phyloP scores from a whole-genome alignment of 2,888 invertebrate species.

The Baccha elongata region DNA sequence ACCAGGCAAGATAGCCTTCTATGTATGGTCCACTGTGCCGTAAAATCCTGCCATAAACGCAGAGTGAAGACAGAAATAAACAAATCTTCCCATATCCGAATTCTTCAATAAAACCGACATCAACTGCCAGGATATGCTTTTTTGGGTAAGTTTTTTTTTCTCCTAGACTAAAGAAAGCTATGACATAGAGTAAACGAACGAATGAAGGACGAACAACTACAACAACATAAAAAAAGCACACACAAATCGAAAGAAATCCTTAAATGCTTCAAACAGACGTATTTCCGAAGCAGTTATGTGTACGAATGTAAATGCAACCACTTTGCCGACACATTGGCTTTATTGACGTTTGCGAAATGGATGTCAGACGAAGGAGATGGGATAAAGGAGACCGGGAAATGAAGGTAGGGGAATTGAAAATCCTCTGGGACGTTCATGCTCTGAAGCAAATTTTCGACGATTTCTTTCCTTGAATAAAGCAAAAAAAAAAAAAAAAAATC shows the following conservation, averaged over 20 bases:
- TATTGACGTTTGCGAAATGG: slow-evolving; percentile 72
- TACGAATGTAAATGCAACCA: slow-evolving; percentile 74
- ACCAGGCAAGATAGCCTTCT: slow-evolving; percentile 25
- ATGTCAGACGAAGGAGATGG: slow-evolving; percentile 42
- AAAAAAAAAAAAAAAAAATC: slow-evolving; percentile 18
- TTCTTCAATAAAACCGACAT: slow-evolving; percentile 68
- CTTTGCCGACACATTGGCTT: slow-evolving; percentile 74
- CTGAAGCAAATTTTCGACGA: slow-evolving; percentile 40
- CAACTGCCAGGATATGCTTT: slow-evolving; percentile 41
- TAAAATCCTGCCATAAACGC: slow-evolving; percentile 71
- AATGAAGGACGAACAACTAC: background rate
- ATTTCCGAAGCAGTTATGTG: slow-evolving; percentile 72
- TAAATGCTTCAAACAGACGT: slow-evolving; percentile 72
- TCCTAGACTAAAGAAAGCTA: background rate
- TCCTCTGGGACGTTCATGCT: slow-evolving; percentile 53
- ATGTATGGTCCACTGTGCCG: slow-evolving; percentile 58
- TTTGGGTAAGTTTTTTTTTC: background rate
- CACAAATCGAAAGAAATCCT: slow-evolving; percentile 61
- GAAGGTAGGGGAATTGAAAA: slow-evolving; percentile 58
- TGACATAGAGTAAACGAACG: slow-evolving; percentile 8
- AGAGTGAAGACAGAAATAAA: slow-evolving; percentile 68
- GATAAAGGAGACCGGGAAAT: slow-evolving; percentile 1
- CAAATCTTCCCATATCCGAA: slow-evolving; percentile 67
- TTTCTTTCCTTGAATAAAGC: slow-evolving; percentile 25
- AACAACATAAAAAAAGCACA: slow-evolving; percentile 2